phyloP scores from a whole-genome alignment of 1,140 invertebrate species.

The Bombus ignitus region DNA sequence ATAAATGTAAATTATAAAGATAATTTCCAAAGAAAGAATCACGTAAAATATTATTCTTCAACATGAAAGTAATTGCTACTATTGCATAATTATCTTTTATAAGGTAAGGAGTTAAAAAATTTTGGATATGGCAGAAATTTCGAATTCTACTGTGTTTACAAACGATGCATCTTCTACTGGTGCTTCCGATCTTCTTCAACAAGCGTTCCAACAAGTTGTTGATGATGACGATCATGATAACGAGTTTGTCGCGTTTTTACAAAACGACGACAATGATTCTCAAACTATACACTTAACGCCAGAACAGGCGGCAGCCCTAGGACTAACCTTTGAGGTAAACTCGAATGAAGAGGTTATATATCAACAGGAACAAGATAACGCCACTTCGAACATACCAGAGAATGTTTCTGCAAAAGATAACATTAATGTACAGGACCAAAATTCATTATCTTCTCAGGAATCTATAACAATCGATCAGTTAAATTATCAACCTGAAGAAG shows the following conservation, averaged over 20 bases:
- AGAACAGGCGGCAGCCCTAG: slow-evolving; percentile 70
- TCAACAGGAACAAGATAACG: slow-evolving; percentile 53
- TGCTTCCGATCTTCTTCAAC: slow-evolving; percentile 73
- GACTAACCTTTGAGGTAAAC: slow-evolving; percentile 74
- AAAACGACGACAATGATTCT: slow-evolving; percentile 64
- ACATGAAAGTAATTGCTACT: slow-evolving; percentile 23
- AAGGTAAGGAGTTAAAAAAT: not conserved
- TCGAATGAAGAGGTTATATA: slow-evolving; percentile 58
- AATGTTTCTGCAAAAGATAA: slow-evolving; percentile 7
- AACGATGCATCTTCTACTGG: slow-evolving; percentile 65
- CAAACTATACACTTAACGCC: slow-evolving; percentile 72
- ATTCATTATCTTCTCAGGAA: slow-evolving; percentile 13
- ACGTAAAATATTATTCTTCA: slow-evolving; percentile 21
- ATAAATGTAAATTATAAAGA: slow-evolving; percentile 28
- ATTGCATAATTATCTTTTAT: slow-evolving; percentile 19
- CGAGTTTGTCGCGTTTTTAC: slow-evolving; percentile 74
- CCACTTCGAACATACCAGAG: slow-evolving; percentile 30
- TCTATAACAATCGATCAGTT: slow-evolving; percentile 32
- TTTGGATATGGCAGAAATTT: slow-evolving; percentile 70
- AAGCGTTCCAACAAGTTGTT: slow-evolving; percentile 75
- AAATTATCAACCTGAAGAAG: slow-evolving; percentile 17
- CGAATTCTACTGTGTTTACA: slow-evolving; percentile 71
- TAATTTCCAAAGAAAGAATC: slow-evolving; percentile 17
- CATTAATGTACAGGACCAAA: slow-evolving; percentile 14
- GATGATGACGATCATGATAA: slow-evolving; percentile 68